Evolutionary conservation across 2,888 invertebrate genomes (phyloP).

Genomic region (Portevinia maculata): DNA sequence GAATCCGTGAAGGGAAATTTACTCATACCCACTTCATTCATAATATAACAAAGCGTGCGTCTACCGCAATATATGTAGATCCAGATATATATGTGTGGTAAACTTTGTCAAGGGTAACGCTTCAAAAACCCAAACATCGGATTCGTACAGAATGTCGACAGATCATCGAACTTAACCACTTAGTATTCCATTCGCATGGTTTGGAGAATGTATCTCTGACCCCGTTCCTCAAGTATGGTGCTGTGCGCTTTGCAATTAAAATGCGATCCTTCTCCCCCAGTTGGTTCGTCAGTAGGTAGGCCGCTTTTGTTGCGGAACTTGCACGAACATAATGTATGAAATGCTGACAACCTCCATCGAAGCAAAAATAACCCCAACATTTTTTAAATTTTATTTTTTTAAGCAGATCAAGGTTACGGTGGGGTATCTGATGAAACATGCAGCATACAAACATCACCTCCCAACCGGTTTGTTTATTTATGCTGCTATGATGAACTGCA

Average conservation of each 20-base stretch:
- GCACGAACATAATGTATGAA: constrained; percentile 6
- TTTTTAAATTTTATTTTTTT: constrained; percentile 9
- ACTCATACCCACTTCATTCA: constrained; percentile 13
- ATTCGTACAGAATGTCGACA: constrained; percentile 18
- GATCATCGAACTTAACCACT: constrained; percentile 52
- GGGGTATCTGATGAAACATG: constrained; percentile 15
- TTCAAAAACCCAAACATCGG: constrained; percentile 2
- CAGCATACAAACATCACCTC: constrained; percentile 21
- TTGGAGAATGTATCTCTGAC: constrained; percentile 45
- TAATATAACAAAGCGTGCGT: background rate
- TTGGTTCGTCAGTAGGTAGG: background rate
- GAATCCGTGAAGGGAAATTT: constrained; percentile 9
- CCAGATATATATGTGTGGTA: background rate
- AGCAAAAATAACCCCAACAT: constrained; percentile 23
- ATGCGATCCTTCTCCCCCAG: constrained; percentile 9
- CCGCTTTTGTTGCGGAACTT: constrained; percentile 37
- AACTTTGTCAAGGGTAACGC: constrained; percentile 22
- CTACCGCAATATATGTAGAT: background rate
- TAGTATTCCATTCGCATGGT: constrained; percentile 30
- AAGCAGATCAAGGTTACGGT: constrained; percentile 52
- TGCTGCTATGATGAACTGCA: constrained; percentile 20
- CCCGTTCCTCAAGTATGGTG: constrained; percentile 26
- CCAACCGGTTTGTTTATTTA: constrained; percentile 40
- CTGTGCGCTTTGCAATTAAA: constrained; percentile 2
- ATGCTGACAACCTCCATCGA: constrained; percentile 44